Percentiles rank a stretch among this genome's conserved stretches.
phyloP scores from a whole-genome alignment of 2,888 invertebrate genomes.

The Sinotaia quadrata region DNA sequence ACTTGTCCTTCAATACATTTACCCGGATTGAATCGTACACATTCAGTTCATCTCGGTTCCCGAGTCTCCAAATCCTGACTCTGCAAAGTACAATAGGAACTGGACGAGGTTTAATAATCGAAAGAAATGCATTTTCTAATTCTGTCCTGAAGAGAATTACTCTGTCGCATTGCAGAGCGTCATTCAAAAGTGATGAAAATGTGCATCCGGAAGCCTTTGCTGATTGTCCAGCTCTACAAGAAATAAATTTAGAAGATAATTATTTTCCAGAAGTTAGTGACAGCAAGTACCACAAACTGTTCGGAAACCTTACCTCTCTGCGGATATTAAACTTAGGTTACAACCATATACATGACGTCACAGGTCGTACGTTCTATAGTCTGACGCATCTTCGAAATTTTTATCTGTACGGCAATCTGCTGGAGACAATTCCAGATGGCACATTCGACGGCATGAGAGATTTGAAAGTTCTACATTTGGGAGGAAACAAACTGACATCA shows the following conservation, averaged over 20 bases:
- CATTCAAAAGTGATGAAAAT: too few relatives aligned
- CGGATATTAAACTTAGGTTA: constrained; percentile 14
- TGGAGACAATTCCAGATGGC: background rate
- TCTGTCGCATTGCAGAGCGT: too few relatives aligned
- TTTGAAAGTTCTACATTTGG: background rate
- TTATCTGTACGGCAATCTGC: background rate
- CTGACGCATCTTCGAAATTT: background rate
- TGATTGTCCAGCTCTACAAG: background rate
- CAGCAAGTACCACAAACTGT: background rate
- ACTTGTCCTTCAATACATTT: too few relatives aligned
- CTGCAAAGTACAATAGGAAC: too few relatives aligned
- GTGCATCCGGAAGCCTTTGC: constrained; percentile 11
- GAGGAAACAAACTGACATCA: background rate
- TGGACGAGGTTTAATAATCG: too few relatives aligned
- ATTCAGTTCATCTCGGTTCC: too few relatives aligned
- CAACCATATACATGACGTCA: background rate
- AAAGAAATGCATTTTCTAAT: too few relatives aligned
- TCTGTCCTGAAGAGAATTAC: too few relatives aligned
- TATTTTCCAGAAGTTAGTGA: background rate
- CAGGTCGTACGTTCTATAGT: background rate
- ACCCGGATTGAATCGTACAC: too few relatives aligned
- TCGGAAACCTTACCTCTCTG: constrained; percentile 15
- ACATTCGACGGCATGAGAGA: background rate
- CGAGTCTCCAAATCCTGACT: too few relatives aligned
- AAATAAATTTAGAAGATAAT: constrained; percentile 19